phyloP scores from a whole-genome alignment of 1,140 invertebrate species.

The Pomacea maculata region DNA sequence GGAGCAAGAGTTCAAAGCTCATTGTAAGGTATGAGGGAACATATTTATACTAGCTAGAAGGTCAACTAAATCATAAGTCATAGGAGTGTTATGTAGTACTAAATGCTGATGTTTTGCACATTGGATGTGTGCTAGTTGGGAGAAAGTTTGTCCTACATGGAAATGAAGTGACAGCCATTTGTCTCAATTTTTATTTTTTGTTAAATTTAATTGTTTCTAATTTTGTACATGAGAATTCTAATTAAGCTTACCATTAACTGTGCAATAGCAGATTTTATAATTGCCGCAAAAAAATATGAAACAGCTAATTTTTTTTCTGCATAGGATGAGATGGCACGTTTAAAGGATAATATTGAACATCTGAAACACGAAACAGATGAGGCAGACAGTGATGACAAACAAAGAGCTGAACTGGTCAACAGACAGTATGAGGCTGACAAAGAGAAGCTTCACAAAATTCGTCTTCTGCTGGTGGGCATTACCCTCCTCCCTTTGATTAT shows the following conservation, averaged over 20 bases:
- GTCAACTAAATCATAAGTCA: no score
- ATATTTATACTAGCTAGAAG: neutral
- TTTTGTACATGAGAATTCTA: no score
- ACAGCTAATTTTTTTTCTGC: neutral
- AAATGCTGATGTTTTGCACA: no score
- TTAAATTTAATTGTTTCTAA: no score
- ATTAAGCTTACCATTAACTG: no score
- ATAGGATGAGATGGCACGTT: conserved; percentile 62
- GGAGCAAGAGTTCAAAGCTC: conserved; percentile 79
- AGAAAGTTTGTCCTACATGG: no score
- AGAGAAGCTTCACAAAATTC: conserved; percentile 67
- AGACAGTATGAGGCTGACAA: conserved; percentile 65
- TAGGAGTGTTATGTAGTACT: no score
- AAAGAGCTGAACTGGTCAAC: conserved; percentile 58
- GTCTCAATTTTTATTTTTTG: no score
- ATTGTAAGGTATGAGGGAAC: conserved; percentile 71
- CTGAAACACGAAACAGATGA: conserved; percentile 57
- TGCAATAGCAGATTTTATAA: no score
- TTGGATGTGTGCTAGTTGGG: no score
- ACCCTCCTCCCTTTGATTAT: conserved; percentile 5
- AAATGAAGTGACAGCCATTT: no score
- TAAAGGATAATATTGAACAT: conserved; percentile 65
- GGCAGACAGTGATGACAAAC: conserved; percentile 61
- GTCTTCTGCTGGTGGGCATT: conserved; percentile 62
- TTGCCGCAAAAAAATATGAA: no score